Percentiles rank a stretch among this genome's conserved stretches.
These are phyloP conservation scores for Ornithoptera alexandrae DNA, from an alignment of 2,888 invertebrate species.

Conservation along the genomic window DNA sequence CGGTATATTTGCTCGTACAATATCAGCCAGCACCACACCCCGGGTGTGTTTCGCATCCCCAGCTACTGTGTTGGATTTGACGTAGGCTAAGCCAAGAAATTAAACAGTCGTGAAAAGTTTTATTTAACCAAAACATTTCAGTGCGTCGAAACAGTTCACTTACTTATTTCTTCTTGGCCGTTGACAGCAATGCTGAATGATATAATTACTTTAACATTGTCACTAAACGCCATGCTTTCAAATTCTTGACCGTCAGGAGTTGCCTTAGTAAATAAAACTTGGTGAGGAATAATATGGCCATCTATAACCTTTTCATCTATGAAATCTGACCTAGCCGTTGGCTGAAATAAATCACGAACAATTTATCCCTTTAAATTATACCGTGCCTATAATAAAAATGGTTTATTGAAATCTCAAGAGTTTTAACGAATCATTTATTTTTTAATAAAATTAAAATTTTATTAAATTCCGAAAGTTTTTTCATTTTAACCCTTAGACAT, in stretches of 20 bases:
- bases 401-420: neutral
- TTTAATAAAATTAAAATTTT: constrained; percentile 5
- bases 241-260: constrained; percentile 86
- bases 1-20: constrained; percentile 93
- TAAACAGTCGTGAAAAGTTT: neutral
- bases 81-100: constrained; percentile 82
- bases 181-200: constrained; percentile 87
- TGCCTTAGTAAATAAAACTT: constrained; percentile 92
- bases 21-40: constrained; percentile 92
- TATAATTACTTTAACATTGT: constrained; percentile 90
- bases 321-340: constrained; percentile 84
- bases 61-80: constrained; percentile 90
- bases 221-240: constrained; percentile 89
- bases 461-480: constrained; percentile 9
- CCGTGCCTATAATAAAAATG: no score
- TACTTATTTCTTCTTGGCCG: constrained; percentile 83
- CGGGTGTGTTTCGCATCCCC: constrained; percentile 88
- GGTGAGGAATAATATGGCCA: constrained; percentile 92
- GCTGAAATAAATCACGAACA: constrained; percentile 62
- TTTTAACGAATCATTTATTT: neutral
- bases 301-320: constrained; percentile 92
- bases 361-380: no score
- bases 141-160: constrained; percentile 42
- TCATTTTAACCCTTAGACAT: constrained; percentile 33
- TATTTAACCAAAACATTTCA: neutral